Base-by-base conservation (phyloP, 2,113 vertebrate genomes). In the Rhineura floridana region DNA sequence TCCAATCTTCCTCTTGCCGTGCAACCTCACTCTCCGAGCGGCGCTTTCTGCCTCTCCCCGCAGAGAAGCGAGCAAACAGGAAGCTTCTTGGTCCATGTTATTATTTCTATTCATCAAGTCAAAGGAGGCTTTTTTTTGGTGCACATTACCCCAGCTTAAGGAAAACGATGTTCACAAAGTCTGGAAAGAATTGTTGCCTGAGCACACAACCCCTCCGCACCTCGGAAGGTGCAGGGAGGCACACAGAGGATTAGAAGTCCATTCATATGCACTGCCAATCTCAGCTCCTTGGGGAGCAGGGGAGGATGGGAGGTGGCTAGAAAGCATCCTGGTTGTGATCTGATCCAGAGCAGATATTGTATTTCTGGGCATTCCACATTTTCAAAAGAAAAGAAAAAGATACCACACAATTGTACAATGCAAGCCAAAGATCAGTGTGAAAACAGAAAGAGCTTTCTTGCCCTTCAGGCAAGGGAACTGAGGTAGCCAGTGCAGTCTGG, bases 61-160 rank as follows among this genome's bases (percentile, higher is more conserved):
- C 48, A 52, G 77, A 79, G 77, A 90, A 91, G 83, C 70, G 94
- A 94, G 86, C 39, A 81, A 93, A 92, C 70, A 0, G 87, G 86
- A 92, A 70, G 55, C 44, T 62, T 19, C 15, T 73, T 88, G 48
- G 76, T 6, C 39, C n/a, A 84, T 91, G 93, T 90, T 94, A 86
- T 95, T 93, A 92, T 88, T 95, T 90, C 92, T 92, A 89, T 83
- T 95, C 92, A 93, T 94, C 95, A 86, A 92, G 88, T 75, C 59
- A 93, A 90, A 48, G 25, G 84, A 84, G 88, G 88, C 89, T 69
- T 88, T 77, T 92, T 59, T 59, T 59, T 59, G 55, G 55, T 59
- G 93, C 94, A 87, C 91, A 93, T 85, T 69, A 93, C 91, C 75
- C 25, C 86, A 81, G 92, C 93, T 90, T 91, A 77, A 89, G 86